Conservation (phyloP, 2,797 vertebrate species). For the Cynopterus sphinx region DNA sequence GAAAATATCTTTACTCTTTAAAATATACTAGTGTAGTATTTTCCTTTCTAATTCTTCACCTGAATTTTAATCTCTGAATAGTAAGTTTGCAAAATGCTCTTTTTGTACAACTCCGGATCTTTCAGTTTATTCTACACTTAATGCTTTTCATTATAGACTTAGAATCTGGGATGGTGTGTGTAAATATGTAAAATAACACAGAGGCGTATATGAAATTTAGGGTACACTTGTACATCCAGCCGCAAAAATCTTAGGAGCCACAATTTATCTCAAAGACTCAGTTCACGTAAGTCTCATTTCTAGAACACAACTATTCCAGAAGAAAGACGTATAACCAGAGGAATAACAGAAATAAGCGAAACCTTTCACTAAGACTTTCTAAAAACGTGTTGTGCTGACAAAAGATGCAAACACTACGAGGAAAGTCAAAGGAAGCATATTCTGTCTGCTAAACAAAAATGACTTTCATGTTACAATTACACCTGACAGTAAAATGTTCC, state of each 20-base stretch:
- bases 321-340: constrained; percentile 83
- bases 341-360: constrained; percentile 76
- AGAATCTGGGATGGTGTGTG: constrained; percentile 78
- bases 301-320: constrained; percentile 82
- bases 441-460: constrained; percentile 64
- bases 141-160: constrained; percentile 80
- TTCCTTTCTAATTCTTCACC: constrained; percentile 74
- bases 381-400: constrained; percentile 70
- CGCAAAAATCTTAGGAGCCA: constrained; percentile 79
- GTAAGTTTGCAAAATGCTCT: constrained; percentile 78
- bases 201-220: constrained; percentile 74
- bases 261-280: constrained; percentile 79
- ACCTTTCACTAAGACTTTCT: constrained; percentile 68
- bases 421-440: constrained; percentile 61
- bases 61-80: constrained; percentile 71
- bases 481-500: constrained; percentile 80
- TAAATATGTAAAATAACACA: constrained; percentile 81
- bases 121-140: constrained; percentile 78
- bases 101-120: constrained; percentile 80
- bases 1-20: constrained; percentile 76
- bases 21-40: constrained; percentile 73
- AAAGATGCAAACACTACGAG: constrained; percentile 74
- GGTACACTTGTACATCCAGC: constrained; percentile 81
- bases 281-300: constrained; percentile 76
- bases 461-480: constrained; percentile 72